These are phyloP conservation scores for Morbakka virulenta DNA, from an alignment of 30 jellyfish, hydroid and myxozoan genomes.

Conservation along the genomic window DNA sequence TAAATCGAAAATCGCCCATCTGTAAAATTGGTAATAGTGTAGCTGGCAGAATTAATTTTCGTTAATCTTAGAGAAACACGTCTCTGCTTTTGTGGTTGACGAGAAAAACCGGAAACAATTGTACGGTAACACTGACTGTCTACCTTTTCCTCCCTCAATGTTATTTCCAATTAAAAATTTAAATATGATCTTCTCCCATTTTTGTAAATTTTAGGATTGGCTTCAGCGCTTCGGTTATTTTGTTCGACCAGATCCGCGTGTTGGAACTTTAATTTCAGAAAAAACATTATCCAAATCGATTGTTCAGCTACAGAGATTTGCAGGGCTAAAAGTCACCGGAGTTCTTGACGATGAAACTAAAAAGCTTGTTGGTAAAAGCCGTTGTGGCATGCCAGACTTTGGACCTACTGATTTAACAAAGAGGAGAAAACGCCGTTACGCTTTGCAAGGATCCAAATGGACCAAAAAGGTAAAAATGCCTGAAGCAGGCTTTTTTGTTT, in stretches of 20 bases:
- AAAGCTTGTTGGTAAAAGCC: constrained; percentile 53
- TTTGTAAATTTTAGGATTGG: constrained; percentile 16
- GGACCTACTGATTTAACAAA: constrained; percentile 49
- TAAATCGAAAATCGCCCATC: too few relatives aligned
- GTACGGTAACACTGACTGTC: too few relatives aligned
- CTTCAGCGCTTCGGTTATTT: constrained; percentile 44
- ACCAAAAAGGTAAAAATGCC: neutral
- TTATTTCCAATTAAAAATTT: too few relatives aligned
- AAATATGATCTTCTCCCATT: too few relatives aligned
- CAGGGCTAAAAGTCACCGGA: constrained; percentile 75
- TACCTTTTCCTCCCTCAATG: too few relatives aligned
- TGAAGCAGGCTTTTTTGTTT: neutral
- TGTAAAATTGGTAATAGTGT: too few relatives aligned
- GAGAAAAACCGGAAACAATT: too few relatives aligned
- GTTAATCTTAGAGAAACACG: too few relatives aligned
- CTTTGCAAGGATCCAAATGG: constrained; percentile 49
- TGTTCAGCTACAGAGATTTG: constrained; percentile 61
- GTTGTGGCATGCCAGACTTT: constrained; percentile 90
- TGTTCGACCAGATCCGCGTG: constrained; percentile 21
- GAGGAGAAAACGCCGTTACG: constrained; percentile 48
- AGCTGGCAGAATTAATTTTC: too few relatives aligned
- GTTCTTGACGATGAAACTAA: constrained; percentile 58
- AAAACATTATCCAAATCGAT: constrained; percentile 29
- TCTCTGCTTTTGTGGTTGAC: too few relatives aligned
- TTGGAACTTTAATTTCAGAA: constrained; percentile 7